Base-by-base conservation (phyloP, 1,140 invertebrate species). In the Brachionus rotundiformis region DNA sequence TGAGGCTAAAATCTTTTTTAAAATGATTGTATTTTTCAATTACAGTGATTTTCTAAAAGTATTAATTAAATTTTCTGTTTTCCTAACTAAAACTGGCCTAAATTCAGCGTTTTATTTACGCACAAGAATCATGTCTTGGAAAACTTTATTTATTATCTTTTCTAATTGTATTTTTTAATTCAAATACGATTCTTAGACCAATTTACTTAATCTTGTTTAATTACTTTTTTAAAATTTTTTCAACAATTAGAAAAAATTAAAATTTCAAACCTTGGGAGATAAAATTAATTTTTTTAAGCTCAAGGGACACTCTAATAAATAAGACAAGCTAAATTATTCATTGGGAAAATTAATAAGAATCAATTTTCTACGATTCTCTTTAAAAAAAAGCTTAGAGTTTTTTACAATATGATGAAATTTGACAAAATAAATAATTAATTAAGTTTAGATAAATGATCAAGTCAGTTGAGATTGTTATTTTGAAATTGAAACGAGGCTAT, bases 1-100 rank as follows among this genome's bases (percentile, higher is more conserved):
- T 23, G 4, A 16, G 19, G 47, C 47, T 19, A 54, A 23, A 19
- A 54, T 16, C 23, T 16, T 54, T 19, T 54, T 7, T n/a, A 54
- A 41, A 41, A 41, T 41, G 10, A 41, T 41, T 41, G n/a, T 54
- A 19, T 23, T 54, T 54, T 54, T 54, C 47, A 54, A 54, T 54
- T 54, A 54, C 5, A 54, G 8, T 54, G 47, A 54, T 54, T 49
- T 41, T 54, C 47, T 23, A 54, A 7, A 54, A 54, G 16, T 19
- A 54, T 16, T 54, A 54, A 54, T 54, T 54, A 54, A 54, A 54
- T 54, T 19, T 54, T 54, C 23, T 54, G 47, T 54, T 54, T 54
- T 54, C 16, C 47, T 54, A 54, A 54, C 16, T 54, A 4, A 23
- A 54, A 54, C 19, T 54, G 47, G 47, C 47, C 47, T 54, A 54